Evolutionary conservation across 92 coral and sea anemone genomes (phyloP).

Genomic region (Actinostola sp.): DNA sequence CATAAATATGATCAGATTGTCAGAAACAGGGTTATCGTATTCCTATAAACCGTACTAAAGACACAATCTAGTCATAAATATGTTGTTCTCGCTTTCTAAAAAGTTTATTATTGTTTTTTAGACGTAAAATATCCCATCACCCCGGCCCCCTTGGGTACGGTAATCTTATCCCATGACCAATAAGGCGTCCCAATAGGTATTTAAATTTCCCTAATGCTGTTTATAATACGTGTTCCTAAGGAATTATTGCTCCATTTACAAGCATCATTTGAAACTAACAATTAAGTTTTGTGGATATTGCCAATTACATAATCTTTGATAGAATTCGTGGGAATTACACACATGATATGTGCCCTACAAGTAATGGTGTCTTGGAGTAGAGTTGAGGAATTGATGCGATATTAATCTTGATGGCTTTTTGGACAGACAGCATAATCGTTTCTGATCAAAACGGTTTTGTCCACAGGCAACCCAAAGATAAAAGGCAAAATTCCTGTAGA

Average conservation of each 20-base stretch:
- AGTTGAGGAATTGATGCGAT: not conserved
- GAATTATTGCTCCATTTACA: too few relatives aligned
- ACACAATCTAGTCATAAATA: too few relatives aligned
- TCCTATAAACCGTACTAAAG: too few relatives aligned
- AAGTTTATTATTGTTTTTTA: slow-evolving; percentile 13
- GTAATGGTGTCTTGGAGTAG: not conserved
- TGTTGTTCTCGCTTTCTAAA: too few relatives aligned
- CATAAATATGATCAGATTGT: not conserved
- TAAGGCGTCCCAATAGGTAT: not conserved
- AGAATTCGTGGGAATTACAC: slow-evolving; percentile 14
- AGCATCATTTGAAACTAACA: too few relatives aligned
- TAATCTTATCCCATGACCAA: not conserved
- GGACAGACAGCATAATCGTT: not conserved
- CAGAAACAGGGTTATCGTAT: not conserved
- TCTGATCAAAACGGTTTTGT: slow-evolving; percentile 2
- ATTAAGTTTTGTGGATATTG: slow-evolving; percentile 3
- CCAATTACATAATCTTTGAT: not conserved
- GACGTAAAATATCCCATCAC: not conserved
- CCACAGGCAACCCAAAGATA: not conserved
- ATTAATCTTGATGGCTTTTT: not conserved
- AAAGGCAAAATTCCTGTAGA: slow-evolving; percentile 8
- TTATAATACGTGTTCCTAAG: not conserved
- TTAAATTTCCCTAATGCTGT: slow-evolving; percentile 8
- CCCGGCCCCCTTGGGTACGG: too few relatives aligned
- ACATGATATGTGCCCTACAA: slow-evolving; percentile 6